phyloP scores from a whole-genome alignment of 2,797 vertebrate species.

The Choloepus didactylus region DNA sequence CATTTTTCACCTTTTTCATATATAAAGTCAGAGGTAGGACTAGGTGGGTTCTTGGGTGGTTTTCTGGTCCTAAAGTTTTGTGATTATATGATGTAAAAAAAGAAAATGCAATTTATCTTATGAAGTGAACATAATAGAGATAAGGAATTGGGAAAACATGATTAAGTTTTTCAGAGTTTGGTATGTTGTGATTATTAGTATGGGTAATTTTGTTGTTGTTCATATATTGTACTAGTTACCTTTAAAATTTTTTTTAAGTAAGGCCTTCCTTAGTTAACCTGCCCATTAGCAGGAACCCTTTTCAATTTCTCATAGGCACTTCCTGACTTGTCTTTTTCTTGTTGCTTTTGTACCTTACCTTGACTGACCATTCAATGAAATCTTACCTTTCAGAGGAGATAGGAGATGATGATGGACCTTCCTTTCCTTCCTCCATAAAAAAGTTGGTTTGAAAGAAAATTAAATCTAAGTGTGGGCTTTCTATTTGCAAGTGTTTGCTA shows the following conservation, averaged over 20 bases:
- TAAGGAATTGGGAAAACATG: constrained; percentile 30
- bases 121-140: neutral
- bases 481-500: constrained; percentile 26
- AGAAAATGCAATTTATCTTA: neutral
- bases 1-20: neutral
- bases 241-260: neutral
- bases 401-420: neutral
- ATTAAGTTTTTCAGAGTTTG: constrained; percentile 55
- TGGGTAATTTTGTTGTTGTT: constrained; percentile 14
- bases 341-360: neutral
- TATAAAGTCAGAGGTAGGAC: neutral
- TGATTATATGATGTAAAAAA: neutral
- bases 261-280: neutral
- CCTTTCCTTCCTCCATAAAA: constrained; percentile 23
- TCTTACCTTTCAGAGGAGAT: constrained; percentile 3
- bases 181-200: constrained; percentile 12
- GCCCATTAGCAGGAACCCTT: neutral
- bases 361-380: neutral
- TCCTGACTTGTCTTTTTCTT: neutral
- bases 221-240: neutral
- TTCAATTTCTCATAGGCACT: neutral
- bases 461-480: neutral
- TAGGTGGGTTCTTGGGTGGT: neutral
- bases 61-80: neutral
- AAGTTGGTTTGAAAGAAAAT: constrained; percentile 51